phyloP scores from a whole-genome alignment of 1,140 invertebrate genomes.

The Pseudomyrmex gracilis region DNA sequence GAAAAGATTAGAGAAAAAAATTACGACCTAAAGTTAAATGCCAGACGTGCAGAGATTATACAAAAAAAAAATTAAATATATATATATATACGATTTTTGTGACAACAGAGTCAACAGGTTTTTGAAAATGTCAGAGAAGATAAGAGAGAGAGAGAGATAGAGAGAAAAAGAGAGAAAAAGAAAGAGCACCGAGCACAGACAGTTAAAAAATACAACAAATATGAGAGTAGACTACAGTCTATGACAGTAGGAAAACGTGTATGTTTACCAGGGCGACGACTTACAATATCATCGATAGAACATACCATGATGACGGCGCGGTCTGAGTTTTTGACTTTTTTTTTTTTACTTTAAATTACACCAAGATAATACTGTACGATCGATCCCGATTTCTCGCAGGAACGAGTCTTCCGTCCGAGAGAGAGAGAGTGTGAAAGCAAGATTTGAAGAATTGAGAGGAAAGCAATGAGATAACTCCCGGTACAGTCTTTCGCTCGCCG shows the following conservation, averaged over 20 bases:
- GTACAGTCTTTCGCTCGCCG: constrained; percentile 21
- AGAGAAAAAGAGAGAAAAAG: constrained; percentile 33
- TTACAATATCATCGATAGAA: constrained; percentile 85
- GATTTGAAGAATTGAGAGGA: background rate
- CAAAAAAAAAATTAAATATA: background rate
- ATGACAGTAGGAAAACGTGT: constrained; percentile 77
- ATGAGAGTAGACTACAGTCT: constrained; percentile 42
- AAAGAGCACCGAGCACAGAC: constrained; percentile 26
- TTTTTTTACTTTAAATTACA: constrained; percentile 44
- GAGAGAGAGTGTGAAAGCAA: background rate
- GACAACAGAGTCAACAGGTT: too few relatives aligned
- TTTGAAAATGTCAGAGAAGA: background rate
- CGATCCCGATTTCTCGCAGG: background rate
- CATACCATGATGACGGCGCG: constrained; percentile 81
- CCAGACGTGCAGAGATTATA: too few relatives aligned
- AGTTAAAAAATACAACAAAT: constrained; percentile 70
- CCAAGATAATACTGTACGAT: constrained; percentile 1
- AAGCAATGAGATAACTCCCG: constrained; percentile 3
- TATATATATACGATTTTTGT: constrained; percentile 38
- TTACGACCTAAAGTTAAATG: constrained; percentile 14
- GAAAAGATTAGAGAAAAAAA: constrained; percentile 17
- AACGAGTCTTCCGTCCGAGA: background rate
- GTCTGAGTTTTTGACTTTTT: constrained; percentile 37
- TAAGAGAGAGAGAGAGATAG: constrained; percentile 22
- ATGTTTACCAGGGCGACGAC: constrained; percentile 84